Evolutionary conservation across 2,113 vertebrate genomes (phyloP), one percentile per base, ranked within the genome.

Genomic region (Rhombomys opimus): DNA sequence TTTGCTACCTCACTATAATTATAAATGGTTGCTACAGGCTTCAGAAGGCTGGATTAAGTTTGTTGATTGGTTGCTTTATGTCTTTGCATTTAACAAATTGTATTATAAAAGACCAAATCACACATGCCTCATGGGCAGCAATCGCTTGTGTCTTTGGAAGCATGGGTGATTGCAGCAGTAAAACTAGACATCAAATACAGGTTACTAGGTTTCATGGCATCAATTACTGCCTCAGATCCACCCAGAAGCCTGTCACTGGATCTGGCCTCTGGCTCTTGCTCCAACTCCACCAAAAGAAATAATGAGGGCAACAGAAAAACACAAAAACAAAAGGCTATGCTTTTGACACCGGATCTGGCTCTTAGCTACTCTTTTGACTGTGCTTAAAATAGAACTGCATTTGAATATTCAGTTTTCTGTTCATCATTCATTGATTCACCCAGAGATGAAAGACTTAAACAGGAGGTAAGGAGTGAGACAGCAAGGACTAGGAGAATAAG

Each of bases 1-100:
- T 95, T 95, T 95, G 70, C 65, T 88, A 65, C 52, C 32, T 94
- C 41, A 38, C 3, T 84, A 93, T 93, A 93, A 88, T 93, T 80
- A 80, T 54, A 87, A 65, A 25, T 9, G 9, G 7, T 12, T 93
- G 23, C 88, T 50, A 46, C 63, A 46, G 41, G 13, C 25, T 73
- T 68, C 78, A 20, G 68, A 93, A 95, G n/a, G 41, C 65, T 63
- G 46, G 91, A 91, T 94, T 86, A 70, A 72, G 59, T 87, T 84
- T 96, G 76, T 76, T 85, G 54, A 76, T 87, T 85, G 65, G 80
- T 89, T 13, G 38, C 38, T 85, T 3, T 35, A 68, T 32, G 12
- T 88, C 95, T 76, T 23, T 72, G 18, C 72, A 50, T 86, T 95
- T 91, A 81, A 82, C 30, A 68, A 63, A 97, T 27, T 92, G 61